Evolutionary conservation across 2,888 invertebrate species (phyloP), one percentile per base, ranked within the genome.

Genomic region (Agonum fuliginosum): DNA sequence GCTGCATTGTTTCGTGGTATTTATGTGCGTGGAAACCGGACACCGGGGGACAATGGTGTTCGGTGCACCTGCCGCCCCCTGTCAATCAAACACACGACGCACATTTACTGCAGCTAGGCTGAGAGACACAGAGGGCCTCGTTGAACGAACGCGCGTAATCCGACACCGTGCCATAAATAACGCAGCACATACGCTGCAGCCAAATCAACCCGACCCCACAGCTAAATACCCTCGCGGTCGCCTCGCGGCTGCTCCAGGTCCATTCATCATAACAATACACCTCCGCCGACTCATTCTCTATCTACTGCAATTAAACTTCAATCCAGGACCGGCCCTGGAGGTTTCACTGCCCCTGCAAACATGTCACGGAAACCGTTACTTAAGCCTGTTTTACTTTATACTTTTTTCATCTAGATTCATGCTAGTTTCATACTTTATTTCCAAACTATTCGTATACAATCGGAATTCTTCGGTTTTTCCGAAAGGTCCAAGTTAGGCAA

Each of bases 31-130:
- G 65, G 78, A 58, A 67, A 51, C 54, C 75, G 65, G 69, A 48
- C 70, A 58, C 43, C 14, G 73, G 20, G 41, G 48, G 65, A 76
- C 62, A 76, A 78, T 76, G 70, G 48, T 71, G 71, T 71, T 71
- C 72, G 70, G 58, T 41, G 20, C 65, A 46, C 58, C 62, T 58
- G 67, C 67, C 37, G 67, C 41, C 67, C 37, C 67, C 67, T 67
- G 67, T 67, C 67, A 62, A 46, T 43, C 74, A 62, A 17, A 30
- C 51, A 48, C 43, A 43, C 75, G 24, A 17, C 80, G 80, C 80
- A 83, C 84, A 83, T 84, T 83, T 87, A n/a, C 86, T 88, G 20
- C 20, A 14, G 22, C 37, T 14, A 46, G 30, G 19, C 88, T 88
- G 88, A 88, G 88, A 88, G 27, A 70, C 70, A 46, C 70, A 43